Percentiles rank a stretch among this genome's conserved stretches.
Evolutionary conservation across 2,888 invertebrate species (phyloP).

Genomic region (Sphaerophoria taeniata): DNA sequence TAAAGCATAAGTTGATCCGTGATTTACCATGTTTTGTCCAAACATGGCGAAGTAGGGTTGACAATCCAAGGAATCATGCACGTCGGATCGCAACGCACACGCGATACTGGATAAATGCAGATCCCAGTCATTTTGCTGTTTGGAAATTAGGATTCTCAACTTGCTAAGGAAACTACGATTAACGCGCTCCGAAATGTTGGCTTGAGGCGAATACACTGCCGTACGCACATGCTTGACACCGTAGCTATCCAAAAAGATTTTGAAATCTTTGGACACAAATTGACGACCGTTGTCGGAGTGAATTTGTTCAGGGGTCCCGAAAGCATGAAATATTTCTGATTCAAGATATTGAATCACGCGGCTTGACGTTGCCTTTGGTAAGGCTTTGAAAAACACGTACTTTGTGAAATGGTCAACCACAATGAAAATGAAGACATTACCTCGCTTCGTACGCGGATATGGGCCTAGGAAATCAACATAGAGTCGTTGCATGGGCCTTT

Average conservation of each 20-base stretch:
- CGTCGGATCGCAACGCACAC: background rate
- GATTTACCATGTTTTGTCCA: constrained; percentile 8
- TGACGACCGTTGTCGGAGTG: too few relatives aligned
- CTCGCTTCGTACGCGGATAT: constrained; percentile 3
- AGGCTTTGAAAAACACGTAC: background rate
- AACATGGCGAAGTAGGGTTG: constrained; percentile 7
- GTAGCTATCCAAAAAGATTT: too few relatives aligned
- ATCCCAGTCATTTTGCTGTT: background rate
- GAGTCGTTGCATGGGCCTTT: constrained; percentile 7
- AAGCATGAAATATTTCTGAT: too few relatives aligned
- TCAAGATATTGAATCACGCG: too few relatives aligned
- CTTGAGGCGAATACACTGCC: too few relatives aligned
- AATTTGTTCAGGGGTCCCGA: too few relatives aligned
- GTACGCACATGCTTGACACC: too few relatives aligned
- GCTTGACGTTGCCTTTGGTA: constrained; percentile 8
- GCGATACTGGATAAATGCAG: background rate
- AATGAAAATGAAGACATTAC: background rate
- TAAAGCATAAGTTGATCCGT: constrained; percentile 5
- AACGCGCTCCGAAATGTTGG: too few relatives aligned
- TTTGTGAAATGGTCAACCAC: constrained; percentile 6
- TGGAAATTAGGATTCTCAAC: background rate
- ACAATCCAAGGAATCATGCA: background rate
- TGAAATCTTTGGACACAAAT: too few relatives aligned
- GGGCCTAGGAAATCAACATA: constrained; percentile 1
- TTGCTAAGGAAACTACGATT: too few relatives aligned